Base-by-base conservation (phyloP, 2,797 vertebrate species). In the Xerus rutilus region DNA sequence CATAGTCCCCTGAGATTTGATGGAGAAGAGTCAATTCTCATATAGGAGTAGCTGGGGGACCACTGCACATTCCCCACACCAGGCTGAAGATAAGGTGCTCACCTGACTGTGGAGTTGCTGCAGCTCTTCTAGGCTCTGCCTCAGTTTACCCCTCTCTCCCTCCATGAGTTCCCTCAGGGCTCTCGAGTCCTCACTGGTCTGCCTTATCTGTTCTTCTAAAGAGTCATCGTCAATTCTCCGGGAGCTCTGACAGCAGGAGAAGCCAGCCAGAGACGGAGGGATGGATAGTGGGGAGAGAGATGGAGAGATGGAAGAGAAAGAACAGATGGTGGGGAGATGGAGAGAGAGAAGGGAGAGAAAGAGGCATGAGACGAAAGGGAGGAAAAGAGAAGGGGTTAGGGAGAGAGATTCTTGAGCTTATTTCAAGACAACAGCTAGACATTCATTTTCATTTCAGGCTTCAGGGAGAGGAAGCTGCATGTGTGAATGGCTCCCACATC, bases 71-170 rank as follows among this genome's bases (percentile, higher is more conserved):
- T 12, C 83, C 45, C 67, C 47, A 28, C 17, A 11, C 54, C 28
- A 54, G 92, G 87, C 84, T 43, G 95, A 82, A 90, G 94, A 77
- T 0, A 1, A 32, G 76, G 76, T 86, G 96, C 98, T 98, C 97
- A 99, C 99, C 99, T 99, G 99, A 96, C 99, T 99, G 98, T 99
- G 99, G 93, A 99, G 99, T 97, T 98, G 99, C 78, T 99, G 99
- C 89, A 99, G 98, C 97, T 99, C 99, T 81, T 99, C 99, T 97
- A 99, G 98, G 72, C 98, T 99, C 96, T 98, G 98, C 94, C 98
- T 99, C 94, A 99, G 98, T 98, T 99, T 99, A 89, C 99, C 98
- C 98, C 99, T 99, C 98, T 99, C 99, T 13, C 99, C 98, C 94
- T 99, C 99, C 89, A 99, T 99, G 98, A 99, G 98, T 28, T 99